A percentile compares a stretch with the other conserved stretches of the same genome.
phyloP scores from a whole-genome alignment of 2,113 vertebrate species.

The Aegotheles bennettii region DNA sequence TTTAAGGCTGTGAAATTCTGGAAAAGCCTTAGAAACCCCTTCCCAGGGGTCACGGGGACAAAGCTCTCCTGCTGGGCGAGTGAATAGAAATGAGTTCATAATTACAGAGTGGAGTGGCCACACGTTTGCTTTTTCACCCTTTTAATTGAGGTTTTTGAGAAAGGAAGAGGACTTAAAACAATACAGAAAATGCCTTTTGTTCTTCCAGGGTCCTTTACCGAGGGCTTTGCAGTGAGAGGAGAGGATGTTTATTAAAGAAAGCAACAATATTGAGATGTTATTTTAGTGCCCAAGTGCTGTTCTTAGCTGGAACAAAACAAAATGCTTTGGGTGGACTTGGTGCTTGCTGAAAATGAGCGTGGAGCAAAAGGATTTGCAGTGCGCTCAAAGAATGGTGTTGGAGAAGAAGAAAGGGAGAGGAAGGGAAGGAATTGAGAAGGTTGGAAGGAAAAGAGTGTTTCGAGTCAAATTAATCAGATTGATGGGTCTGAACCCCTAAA shows the following conservation, averaged over 20 bases:
- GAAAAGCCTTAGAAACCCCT: not conserved
- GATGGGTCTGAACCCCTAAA: not conserved
- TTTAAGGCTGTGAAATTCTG: slow-evolving; percentile 40
- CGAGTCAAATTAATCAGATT: not conserved
- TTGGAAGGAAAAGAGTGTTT: too few relatives aligned
- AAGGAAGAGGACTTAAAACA: slow-evolving; percentile 59
- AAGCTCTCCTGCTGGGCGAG: slow-evolving; percentile 1
- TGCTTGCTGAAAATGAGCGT: not conserved
- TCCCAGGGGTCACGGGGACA: slow-evolving; percentile 36
- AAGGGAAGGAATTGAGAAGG: not conserved
- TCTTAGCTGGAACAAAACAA: not conserved
- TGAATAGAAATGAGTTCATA: slow-evolving; percentile 61
- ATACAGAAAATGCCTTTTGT: slow-evolving; percentile 61
- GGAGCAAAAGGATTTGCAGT: not conserved
- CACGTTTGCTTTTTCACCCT: not conserved
- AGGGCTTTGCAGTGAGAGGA: not conserved
- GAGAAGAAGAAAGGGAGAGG: not conserved
- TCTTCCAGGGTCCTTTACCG: slow-evolving; percentile 12
- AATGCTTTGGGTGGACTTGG: not conserved
- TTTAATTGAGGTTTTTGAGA: slow-evolving; percentile 52
- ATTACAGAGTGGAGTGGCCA: not conserved
- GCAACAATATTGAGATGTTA: slow-evolving; percentile 5
- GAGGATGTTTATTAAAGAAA: slow-evolving; percentile 55
- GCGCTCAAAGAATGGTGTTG: not conserved
- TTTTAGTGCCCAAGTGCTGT: not conserved